Evolutionary conservation across 2,797 vertebrate genomes (phyloP), one percentile per base, ranked within the genome.

Genomic region (Anguilla obscura): DNA sequence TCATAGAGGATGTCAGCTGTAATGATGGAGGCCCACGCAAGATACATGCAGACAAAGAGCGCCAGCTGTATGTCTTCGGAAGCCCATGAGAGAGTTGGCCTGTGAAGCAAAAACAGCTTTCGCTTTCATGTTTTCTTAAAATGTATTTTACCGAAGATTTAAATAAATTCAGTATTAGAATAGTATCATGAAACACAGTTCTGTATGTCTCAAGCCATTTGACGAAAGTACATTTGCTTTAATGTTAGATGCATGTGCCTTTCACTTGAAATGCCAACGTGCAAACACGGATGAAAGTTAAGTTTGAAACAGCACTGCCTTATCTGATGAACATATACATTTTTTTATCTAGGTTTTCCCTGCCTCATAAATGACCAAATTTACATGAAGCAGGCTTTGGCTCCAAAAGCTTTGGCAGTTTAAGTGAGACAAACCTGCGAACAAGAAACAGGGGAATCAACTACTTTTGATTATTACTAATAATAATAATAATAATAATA

Each of bases 1-100:
- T 94, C 93, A 88, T 88, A 93, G 92, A 91, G 93, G 91, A 95
- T 93, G 91, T 93, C 93, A 94, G 86, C 93, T 92, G 91, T 95
- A 94, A 95, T 95, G 93, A 96, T 94, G 92, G 91, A 94, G 91
- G 91, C 93, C 92, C 93, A 93, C 92, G 90, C 90, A 92, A 91
- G 89, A 93, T 92, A 93, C 87, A 89, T 90, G 80, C 89, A 69
- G 90, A 92, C 90, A 90, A 90, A 93, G 89, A 91, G 89, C 91
- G 92, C 88, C 89, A 92, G 90, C 90, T 87, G 85, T 92, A 91
- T 92, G 92, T 93, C 90, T 93, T 48, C 30, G 88, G 92, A 93
- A 94, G 93, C 94, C 93, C 93, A 92, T 85, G 91, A 93, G 93
- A 95, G 94, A 92, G 91, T 90, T 91, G 93, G 93, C 85, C 90